Conservation (phyloP, 2,113 vertebrate species). For the Gymnocephalus cernua region DNA sequence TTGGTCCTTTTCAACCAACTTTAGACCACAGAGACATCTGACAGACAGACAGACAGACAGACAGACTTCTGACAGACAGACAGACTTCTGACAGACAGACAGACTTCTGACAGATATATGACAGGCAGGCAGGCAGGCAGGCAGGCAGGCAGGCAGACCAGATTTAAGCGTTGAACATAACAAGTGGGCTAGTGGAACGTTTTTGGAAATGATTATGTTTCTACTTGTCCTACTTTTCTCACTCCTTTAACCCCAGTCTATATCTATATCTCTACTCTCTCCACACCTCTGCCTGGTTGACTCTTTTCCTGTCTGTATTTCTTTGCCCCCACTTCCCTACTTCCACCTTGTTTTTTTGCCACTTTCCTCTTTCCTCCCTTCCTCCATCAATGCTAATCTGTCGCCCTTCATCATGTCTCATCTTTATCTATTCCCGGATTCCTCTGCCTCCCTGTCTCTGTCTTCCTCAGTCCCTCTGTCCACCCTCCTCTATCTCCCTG, state of each 20-base stretch:
- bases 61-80: neutral
- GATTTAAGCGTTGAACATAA: conserved; percentile 12
- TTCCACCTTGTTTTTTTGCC: neutral
- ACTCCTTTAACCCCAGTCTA: conserved; percentile 29
- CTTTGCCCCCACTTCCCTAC: neutral
- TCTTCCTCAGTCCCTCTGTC: neutral
- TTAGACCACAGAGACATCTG: neutral
- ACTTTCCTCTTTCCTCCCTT: neutral
- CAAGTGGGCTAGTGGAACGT: conserved; percentile 15
- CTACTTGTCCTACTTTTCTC: conserved; percentile 41
- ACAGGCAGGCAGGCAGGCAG: neutral
- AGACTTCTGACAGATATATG: too few relatives aligned
- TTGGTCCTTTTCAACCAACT: conserved; percentile 9
- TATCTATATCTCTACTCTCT: conserved; percentile 8
- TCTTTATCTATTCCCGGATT: conserved; percentile 12
- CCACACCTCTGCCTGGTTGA: neutral
- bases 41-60: neutral
- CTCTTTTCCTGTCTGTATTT: neutral
- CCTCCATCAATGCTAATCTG: conserved; percentile 22
- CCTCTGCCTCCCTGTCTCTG: conserved; percentile 6
- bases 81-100: neutral
- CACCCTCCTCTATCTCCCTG: conserved; percentile 1
- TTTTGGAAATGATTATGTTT: neutral
- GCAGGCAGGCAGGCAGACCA: neutral
- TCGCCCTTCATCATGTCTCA: conserved; percentile 24